Evolutionary conservation across 2,113 vertebrate species (phyloP).

Genomic region (sheep (Ovis aries)): DNA sequence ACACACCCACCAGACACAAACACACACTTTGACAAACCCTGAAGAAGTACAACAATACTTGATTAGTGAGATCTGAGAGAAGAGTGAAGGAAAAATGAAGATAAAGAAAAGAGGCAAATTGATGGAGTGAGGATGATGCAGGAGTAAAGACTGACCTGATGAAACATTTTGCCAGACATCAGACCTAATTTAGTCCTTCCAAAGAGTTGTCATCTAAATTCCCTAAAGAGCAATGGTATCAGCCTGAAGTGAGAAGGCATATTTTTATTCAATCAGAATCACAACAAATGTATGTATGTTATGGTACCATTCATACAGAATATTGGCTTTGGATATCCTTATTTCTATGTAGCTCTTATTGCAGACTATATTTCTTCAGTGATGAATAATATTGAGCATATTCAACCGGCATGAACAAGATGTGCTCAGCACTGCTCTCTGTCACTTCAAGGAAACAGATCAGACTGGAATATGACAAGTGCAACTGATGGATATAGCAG

Average conservation of each 20-base stretch:
- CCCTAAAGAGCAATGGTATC: not conserved
- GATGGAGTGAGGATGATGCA: not conserved
- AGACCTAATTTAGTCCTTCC: not conserved
- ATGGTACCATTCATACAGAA: not conserved
- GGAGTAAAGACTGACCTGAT: not conserved
- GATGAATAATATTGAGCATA: not conserved
- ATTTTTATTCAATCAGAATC: not conserved
- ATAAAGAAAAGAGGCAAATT: not conserved
- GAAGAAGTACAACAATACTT: not conserved
- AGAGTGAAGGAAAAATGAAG: not conserved
- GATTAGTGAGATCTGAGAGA: not conserved
- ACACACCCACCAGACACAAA: not conserved
- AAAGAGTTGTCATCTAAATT: not conserved
- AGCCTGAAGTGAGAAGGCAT: not conserved
- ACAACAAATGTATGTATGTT: not conserved
- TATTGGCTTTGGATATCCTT: not conserved
- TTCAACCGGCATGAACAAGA: not conserved
- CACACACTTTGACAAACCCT: not conserved
- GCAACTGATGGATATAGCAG: not conserved
- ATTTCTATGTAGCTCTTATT: not conserved
- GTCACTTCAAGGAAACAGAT: not conserved
- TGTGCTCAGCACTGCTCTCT: not conserved
- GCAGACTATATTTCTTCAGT: not conserved
- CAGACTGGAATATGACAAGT: not conserved
- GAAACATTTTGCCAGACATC: not conserved